Base-by-base conservation (phyloP, 1,140 invertebrate genomes). In the Bicyclus anynana region DNA sequence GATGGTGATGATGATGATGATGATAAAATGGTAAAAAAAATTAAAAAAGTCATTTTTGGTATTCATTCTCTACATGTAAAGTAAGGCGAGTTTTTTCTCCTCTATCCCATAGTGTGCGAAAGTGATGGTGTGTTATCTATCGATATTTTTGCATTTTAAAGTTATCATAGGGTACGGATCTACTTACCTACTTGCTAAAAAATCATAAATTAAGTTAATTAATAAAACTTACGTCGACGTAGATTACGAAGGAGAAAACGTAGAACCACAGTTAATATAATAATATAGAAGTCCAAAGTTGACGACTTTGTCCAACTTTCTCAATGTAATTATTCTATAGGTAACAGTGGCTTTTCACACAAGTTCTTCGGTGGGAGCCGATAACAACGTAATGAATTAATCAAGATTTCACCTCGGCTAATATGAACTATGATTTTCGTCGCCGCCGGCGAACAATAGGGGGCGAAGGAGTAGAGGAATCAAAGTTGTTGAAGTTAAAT, bases 381-480 rank as follows among this genome's bases (percentile, higher is more conserved):
- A 75, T 84, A 81, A 76, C 74, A 75, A 62, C 72, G 69, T 86
- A 83, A 85, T 77, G 70, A 80, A 88, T 88, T 86, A 88, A 88
- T 88, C 85, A 86, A 80, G 83, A 83, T 85, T 87, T 84, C 77
- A 84, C 79, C 75, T 84, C 77, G 67, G 72, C 73, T 81, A 83
- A 84, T 84, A 81, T 82, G 83, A 86, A 79, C 68, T 80, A 76
- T 73, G 84, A 81, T 83, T 84, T 80, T 64, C 66, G 56, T 57
- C 59, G 51, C 53, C 57, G 56, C 59, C 59, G 51, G 55, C 57
- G 74, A 84, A 88, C 85, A 88, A 88, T 83, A 68, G 84, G 58
- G n/a, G 67, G 59, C 72, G 71, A 68, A 70, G 78, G 67, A 72
- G 71, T 73, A 77, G 68, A 74, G 65, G 72, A 78, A 78, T 84